phyloP scores from a whole-genome alignment of 2,113 vertebrate genomes.

The Lucifuga dentata region DNA sequence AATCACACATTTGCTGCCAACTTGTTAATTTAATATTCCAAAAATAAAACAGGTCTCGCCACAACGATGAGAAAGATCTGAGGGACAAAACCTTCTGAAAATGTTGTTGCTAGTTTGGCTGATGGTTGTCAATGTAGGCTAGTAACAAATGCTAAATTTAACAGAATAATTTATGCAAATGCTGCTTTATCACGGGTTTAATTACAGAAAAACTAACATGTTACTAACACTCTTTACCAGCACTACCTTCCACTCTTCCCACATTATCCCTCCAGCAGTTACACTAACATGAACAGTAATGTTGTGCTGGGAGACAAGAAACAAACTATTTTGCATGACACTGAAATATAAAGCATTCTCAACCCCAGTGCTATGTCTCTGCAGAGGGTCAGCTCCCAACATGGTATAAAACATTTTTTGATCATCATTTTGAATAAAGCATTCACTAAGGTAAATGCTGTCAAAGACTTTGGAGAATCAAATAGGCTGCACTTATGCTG shows the following conservation, averaged over 20 bases:
- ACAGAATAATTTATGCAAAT: no score
- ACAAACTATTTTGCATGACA: not conserved
- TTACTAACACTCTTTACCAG: no score
- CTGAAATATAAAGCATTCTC: no score
- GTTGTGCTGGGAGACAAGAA: not conserved
- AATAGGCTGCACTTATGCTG: not conserved
- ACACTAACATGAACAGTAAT: not conserved
- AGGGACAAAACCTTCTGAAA: no score
- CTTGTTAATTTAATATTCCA: conserved; percentile 35
- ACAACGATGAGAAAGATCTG: conserved; percentile 16
- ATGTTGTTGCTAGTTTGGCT: no score
- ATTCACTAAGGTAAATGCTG: not conserved
- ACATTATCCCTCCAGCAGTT: not conserved
- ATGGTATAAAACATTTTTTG: not conserved
- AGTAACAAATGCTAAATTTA: no score
- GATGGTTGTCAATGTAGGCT: no score
- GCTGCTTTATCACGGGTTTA: no score
- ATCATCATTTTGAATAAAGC: not conserved
- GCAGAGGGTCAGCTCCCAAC: no score
- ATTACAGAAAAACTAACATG: no score
- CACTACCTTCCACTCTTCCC: not conserved
- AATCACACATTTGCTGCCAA: conserved; percentile 53
- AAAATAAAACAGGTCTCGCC: conserved; percentile 4
- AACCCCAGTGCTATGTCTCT: no score
- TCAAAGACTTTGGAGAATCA: not conserved